Conservation (phyloP, 2,797 vertebrate genomes). For the Hyperoplus lanceolatus region DNA sequence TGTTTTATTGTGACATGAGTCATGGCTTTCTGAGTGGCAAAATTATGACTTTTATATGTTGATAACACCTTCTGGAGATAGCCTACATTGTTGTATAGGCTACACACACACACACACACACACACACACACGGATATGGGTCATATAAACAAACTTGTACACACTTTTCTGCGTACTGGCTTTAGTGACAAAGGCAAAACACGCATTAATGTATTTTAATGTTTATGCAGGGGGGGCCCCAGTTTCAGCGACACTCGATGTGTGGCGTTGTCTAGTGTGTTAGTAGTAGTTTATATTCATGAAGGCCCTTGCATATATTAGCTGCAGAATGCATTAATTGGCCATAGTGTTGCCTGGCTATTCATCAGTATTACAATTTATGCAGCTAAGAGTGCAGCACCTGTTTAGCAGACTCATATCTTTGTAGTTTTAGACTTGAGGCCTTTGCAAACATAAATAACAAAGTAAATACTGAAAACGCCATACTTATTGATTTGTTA, state of each 20-base stretch:
- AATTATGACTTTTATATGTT: not conserved
- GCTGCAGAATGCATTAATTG: constrained; percentile 48
- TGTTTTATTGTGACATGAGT: not conserved
- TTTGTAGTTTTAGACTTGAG: not conserved
- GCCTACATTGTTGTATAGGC: no score
- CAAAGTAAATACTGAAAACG: not conserved
- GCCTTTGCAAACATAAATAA: not conserved
- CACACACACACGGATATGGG: no score
- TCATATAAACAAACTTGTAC: no score
- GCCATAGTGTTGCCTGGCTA: constrained; percentile 24
- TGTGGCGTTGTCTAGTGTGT: constrained; percentile 32
- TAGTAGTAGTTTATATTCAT: constrained; percentile 55
- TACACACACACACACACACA: no score
- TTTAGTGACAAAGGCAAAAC: not conserved
- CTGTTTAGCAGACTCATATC: constrained; percentile 8
- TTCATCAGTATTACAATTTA: constrained; percentile 30
- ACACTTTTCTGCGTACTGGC: not conserved
- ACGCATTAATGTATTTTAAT: not conserved
- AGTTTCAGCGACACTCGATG: constrained; percentile 15
- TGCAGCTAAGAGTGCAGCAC: constrained; percentile 20
- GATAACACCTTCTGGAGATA: no score
- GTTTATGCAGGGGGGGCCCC: constrained; percentile 28
- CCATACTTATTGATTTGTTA: not conserved
- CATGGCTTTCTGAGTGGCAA: not conserved
- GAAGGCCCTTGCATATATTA: constrained; percentile 52